phyloP scores from a whole-genome alignment of 2,888 invertebrate species.

The Dasypolia templi region DNA sequence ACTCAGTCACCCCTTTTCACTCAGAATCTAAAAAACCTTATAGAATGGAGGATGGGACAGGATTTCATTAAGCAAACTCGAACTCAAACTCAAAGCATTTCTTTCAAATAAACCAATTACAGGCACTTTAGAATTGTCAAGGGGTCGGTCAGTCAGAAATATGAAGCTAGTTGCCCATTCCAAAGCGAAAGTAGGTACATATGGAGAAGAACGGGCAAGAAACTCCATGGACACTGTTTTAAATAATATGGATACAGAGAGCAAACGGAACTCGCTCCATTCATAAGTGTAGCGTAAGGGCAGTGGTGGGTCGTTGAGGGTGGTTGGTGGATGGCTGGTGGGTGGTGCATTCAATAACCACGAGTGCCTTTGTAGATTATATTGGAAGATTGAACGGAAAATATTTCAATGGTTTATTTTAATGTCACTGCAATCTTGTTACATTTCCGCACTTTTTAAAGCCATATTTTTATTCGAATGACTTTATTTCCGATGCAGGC shows the following conservation, averaged over 20 bases:
- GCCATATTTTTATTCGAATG: too few relatives aligned
- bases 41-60: constrained; percentile 2
- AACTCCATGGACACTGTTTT: too few relatives aligned
- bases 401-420: constrained; percentile 31
- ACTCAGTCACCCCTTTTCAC: constrained; percentile 8
- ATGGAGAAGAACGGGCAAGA: too few relatives aligned
- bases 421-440: constrained; percentile 1
- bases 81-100: too few relatives aligned
- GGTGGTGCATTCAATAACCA: constrained; percentile 31
- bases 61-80: constrained; percentile 55
- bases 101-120: too few relatives aligned
- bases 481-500: too few relatives aligned
- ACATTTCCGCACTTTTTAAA: background rate
- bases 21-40: constrained; percentile 9
- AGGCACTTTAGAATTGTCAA: too few relatives aligned
- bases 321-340: background rate
- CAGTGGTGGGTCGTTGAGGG: background rate
- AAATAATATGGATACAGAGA: too few relatives aligned
- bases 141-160: too few relatives aligned
- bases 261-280: constrained; percentile 27
- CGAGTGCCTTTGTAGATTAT: constrained; percentile 9
- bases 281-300: constrained; percentile 23
- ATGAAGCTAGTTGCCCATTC: too few relatives aligned
- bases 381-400: constrained; percentile 24
- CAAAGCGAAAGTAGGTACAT: too few relatives aligned